These are phyloP conservation scores for Hormaphis cornu DNA, from an alignment of 1,140 invertebrate genomes.

Conservation along the genomic window DNA sequence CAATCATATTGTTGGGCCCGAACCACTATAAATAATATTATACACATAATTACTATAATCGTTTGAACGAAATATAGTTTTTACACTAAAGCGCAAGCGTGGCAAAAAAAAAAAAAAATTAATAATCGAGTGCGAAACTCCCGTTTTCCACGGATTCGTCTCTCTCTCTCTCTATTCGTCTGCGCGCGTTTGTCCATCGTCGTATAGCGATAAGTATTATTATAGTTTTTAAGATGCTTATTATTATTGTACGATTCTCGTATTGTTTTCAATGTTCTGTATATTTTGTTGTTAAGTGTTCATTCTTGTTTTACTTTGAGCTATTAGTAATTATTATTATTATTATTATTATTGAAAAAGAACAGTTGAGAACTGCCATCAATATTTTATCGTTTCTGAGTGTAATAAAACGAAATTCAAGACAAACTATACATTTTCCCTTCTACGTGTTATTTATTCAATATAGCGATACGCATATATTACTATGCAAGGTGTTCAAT, in stretches of 20 bases:
- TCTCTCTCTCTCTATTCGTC: too few relatives aligned
- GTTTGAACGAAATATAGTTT: background rate
- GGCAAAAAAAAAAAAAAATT: background rate
- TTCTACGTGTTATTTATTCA: background rate
- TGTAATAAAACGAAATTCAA: constrained; percentile 28
- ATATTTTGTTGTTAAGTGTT: constrained; percentile 29
- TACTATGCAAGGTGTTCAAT: too few relatives aligned
- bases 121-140: background rate
- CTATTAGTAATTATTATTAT: constrained; percentile 14
- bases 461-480: background rate
- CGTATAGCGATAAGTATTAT: constrained; percentile 22
- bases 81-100: background rate
- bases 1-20: background rate
- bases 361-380: constrained; percentile 31
- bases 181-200: background rate
- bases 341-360: too few relatives aligned
- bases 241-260: constrained; percentile 15
- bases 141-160: background rate
- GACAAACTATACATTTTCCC: constrained; percentile 34
- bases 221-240: constrained; percentile 25
- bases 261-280: constrained; percentile 32
- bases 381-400: constrained; percentile 28
- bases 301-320: constrained; percentile 26
- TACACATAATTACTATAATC: background rate
- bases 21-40: background rate